Conservation (phyloP, 2,797 vertebrate species). For the Cyclopterus lumpus region DNA sequence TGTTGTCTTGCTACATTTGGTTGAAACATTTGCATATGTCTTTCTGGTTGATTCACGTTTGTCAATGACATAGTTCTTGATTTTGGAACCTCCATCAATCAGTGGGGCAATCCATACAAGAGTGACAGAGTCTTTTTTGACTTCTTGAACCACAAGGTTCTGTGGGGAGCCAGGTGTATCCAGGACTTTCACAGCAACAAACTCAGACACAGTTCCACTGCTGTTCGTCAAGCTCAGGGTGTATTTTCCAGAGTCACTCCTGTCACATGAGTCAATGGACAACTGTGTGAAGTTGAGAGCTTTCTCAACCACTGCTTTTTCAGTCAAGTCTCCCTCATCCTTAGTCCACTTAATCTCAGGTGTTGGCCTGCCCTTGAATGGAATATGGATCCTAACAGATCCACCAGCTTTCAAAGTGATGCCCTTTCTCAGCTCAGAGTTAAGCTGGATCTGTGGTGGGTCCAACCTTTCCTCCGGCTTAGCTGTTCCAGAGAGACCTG, state of each 20-base stretch:
- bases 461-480: conserved; percentile 96
- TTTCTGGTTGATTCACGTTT: conserved; percentile 98
- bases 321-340: conserved; percentile 92
- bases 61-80: conserved; percentile 97
- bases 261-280: conserved; percentile 96
- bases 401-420: conserved; percentile 93
- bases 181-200: conserved; percentile 94
- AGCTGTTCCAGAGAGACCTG: conserved; percentile 88
- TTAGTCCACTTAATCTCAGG: conserved; percentile 95
- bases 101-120: conserved; percentile 94
- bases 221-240: conserved; percentile 91
- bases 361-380: conserved; percentile 94
- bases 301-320: conserved; percentile 93
- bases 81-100: conserved; percentile 94
- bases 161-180: conserved; percentile 94
- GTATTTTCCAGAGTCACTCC: conserved; percentile 97
- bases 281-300: conserved; percentile 90
- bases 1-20: conserved; percentile 92
- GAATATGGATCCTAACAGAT: conserved; percentile 93
- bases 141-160: conserved; percentile 91
- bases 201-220: conserved; percentile 93
- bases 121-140: conserved; percentile 91
- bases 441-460: conserved; percentile 92
- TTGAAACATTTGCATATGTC: conserved; percentile 94
- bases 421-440: conserved; percentile 96